These are phyloP conservation scores for Corythoichthys intestinalis DNA, from an alignment of 2,113 vertebrate genomes.

Conservation along the genomic window DNA sequence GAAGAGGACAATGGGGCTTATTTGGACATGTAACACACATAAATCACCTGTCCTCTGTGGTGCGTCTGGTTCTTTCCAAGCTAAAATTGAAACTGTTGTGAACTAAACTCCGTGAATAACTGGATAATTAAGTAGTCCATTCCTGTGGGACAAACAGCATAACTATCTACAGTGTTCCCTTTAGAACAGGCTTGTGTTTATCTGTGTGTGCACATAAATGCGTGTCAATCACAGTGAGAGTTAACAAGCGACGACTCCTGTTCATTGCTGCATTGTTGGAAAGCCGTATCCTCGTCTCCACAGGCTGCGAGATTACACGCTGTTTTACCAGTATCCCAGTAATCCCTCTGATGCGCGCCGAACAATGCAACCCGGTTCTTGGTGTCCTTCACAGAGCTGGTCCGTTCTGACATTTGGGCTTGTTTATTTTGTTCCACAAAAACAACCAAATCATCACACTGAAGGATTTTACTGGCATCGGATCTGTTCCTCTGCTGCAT, in stretches of 20 bases:
- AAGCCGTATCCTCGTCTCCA: conserved; percentile 65
- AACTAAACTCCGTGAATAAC: conserved; percentile 67
- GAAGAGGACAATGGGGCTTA: conserved; percentile 42
- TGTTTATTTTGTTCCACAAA: conserved; percentile 63
- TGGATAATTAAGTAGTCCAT: conserved; percentile 60
- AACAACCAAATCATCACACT: conserved; percentile 36
- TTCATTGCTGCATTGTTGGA: conserved; percentile 53
- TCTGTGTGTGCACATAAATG: conserved; percentile 34
- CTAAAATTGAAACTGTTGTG: conserved; percentile 67
- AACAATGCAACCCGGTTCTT: conserved; percentile 63
- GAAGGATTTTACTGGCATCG: conserved; percentile 49
- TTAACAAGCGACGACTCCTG: conserved; percentile 58
- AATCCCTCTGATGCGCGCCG: conserved; percentile 69
- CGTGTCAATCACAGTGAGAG: conserved; percentile 47
- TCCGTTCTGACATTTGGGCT: conserved; percentile 70
- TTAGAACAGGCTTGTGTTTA: conserved; percentile 26
- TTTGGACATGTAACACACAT: conserved; percentile 37
- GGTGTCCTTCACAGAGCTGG: conserved; percentile 72
- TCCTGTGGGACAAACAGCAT: conserved; percentile 50
- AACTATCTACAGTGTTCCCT: conserved; percentile 54
- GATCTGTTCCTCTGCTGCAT: conserved; percentile 27
- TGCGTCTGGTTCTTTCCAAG: conserved; percentile 52
- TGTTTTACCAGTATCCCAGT: conserved; percentile 66
- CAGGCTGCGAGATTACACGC: conserved; percentile 74
- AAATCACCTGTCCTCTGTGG: conserved; percentile 32